Evolutionary conservation across 2,797 vertebrate genomes (phyloP).

Genomic region (Yasuhikotakia modesta): DNA sequence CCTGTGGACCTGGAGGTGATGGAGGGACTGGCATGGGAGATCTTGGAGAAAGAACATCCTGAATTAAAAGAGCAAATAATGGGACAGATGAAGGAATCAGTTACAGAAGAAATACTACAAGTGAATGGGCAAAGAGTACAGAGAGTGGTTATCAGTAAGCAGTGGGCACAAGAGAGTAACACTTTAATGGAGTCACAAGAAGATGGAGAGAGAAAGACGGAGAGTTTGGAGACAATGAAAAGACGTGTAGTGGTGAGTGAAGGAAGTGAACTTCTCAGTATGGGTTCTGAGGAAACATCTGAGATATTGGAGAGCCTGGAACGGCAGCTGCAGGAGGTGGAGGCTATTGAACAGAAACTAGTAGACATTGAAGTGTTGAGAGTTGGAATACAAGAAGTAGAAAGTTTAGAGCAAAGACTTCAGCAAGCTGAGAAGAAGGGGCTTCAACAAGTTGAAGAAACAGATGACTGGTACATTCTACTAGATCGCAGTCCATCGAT

Average conservation of each 20-base stretch:
- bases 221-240: not conserved
- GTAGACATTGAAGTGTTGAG: conserved; percentile 47
- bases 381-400: conserved; percentile 61
- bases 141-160: conserved; percentile 35
- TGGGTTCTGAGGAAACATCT: conserved; percentile 17
- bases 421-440: conserved; percentile 66
- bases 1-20: conserved; percentile 9
- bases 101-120: conserved; percentile 34
- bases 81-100: conserved; percentile 4
- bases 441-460: conserved; percentile 63
- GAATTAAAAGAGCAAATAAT: conserved; percentile 20
- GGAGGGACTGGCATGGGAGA: not conserved
- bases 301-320: conserved; percentile 58
- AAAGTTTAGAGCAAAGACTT: conserved; percentile 65
- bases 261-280: not conserved
- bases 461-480: conserved; percentile 70
- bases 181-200: conserved; percentile 23
- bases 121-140: conserved; percentile 27
- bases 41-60: conserved; percentile 24
- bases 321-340: conserved; percentile 68
- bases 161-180: conserved; percentile 32
- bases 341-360: conserved; percentile 68
- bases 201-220: conserved; percentile 35
- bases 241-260: conserved; percentile 22
- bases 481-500: conserved; percentile 63